Base-by-base conservation (phyloP, 2,888 invertebrate genomes). In the Drosophila bunnanda region DNA sequence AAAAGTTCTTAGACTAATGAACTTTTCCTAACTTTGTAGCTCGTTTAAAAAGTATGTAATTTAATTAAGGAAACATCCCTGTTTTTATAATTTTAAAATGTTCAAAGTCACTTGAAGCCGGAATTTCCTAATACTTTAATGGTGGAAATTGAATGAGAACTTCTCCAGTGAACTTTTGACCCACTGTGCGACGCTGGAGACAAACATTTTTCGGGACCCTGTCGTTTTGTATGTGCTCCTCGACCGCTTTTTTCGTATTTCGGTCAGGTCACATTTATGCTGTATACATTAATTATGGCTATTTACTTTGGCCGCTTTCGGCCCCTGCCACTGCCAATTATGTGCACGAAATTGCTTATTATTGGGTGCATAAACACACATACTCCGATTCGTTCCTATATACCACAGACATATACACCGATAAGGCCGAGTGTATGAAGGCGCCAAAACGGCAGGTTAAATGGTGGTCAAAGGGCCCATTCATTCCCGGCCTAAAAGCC, bases 201-300 rank as follows among this genome's bases (percentile, higher is more conserved):
- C 81, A 81, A 82, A 85, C 82, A 78, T 65, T 82, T 82, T 79
- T 69, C 61, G 75, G 64, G 55, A 34, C 54, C 67, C 17, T 60
- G 65, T 72, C 79, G 61, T 34, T 57, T 46, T 30, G 46, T 41
- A 52, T 79, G 69, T 17, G 44, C 41, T 44, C 50, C 56, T 79
- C 38, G 53, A 59, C 54, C 55, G 66, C 43, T 52, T 82, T 79
- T 65, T 80, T 79, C 60, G 80, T 81, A 83, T 83, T 77, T 83
- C 39, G 72, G 81, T 82, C 86, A 82, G 82, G 83, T 87, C 83
- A 87, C 87, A 83, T 84, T 84, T 79, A 86, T 86, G 87, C 80
- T 84, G 84, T 83, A 80, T 87, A 87, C 83, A 83, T 87, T 83
- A 83, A 83, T 83, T 83, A 83, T 84, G 78, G 87, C 87, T 87